Evolutionary conservation across 2,113 vertebrate genomes (phyloP).

Genomic region (Bubo scandiacus): DNA sequence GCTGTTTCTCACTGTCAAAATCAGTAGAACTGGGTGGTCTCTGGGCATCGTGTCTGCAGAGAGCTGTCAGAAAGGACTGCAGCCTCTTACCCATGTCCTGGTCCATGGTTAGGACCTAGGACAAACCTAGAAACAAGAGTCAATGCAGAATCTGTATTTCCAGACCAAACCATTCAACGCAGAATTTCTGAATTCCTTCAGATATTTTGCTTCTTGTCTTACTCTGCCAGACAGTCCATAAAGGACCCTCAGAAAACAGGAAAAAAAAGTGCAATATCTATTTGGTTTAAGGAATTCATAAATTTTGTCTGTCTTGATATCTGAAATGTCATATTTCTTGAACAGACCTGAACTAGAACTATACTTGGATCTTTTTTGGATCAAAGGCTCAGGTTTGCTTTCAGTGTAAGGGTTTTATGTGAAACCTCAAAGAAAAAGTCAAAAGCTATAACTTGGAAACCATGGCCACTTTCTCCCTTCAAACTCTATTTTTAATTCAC

Average conservation of each 20-base stretch:
- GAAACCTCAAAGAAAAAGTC: neutral
- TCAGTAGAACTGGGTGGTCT: neutral
- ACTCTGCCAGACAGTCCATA: neutral
- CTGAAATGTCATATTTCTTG: neutral
- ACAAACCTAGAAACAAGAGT: neutral
- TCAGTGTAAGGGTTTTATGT: neutral
- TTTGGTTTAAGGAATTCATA: neutral
- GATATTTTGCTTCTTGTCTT: neutral
- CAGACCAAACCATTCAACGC: neutral
- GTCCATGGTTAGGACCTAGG: neutral
- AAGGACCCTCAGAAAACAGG: neutral
- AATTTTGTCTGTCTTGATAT: neutral
- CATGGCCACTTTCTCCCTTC: neutral
- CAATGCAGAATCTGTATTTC: neutral
- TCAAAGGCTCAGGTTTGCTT: conserved; percentile 4
- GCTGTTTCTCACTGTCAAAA: neutral
- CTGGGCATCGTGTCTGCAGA: neutral
- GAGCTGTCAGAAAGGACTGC: neutral
- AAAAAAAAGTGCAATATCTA: neutral
- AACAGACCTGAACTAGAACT: neutral
- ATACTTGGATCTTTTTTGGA: neutral
- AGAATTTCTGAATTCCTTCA: neutral
- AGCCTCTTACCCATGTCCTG: neutral
- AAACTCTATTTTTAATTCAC: neutral
- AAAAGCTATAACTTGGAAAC: neutral